A percentile compares a stretch with the other conserved stretches of the same genome.
Evolutionary conservation across 2,113 vertebrate species (phyloP).

Genomic region (Aphyosemion australe): DNA sequence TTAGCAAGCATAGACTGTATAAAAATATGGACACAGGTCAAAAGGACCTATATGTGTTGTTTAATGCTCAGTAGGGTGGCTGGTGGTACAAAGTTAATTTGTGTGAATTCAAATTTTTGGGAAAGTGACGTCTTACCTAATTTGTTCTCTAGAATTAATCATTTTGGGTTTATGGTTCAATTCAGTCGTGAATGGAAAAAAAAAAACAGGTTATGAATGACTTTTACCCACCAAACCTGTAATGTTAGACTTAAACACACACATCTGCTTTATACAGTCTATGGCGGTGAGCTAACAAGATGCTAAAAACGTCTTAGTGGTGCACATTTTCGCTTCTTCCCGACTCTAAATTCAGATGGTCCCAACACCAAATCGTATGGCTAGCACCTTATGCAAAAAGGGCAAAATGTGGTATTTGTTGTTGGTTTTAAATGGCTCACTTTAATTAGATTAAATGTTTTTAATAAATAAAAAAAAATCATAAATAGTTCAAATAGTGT

Average conservation of each 20-base stretch:
- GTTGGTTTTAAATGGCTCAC: not conserved
- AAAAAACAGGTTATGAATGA: not conserved
- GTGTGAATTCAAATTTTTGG: no score
- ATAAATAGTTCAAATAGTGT: no score
- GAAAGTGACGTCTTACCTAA: no score
- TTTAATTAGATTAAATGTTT: conserved; percentile 13
- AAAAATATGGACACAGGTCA: no score
- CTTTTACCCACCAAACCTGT: not conserved
- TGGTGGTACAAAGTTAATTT: no score
- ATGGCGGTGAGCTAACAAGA: conserved; percentile 17
- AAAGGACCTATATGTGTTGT: no score
- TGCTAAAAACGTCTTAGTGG: conserved; percentile 27
- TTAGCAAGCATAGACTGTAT: no score
- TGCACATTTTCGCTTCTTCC: conserved; percentile 4
- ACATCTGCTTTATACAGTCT: not conserved
- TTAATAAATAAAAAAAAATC: not conserved
- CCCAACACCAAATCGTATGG: conserved; percentile 5
- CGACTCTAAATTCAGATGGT: no score
- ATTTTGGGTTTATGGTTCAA: not conserved
- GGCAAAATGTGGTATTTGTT: conserved; percentile 2
- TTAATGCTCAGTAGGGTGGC: no score
- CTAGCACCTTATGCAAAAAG: not conserved
- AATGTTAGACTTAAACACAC: no score
- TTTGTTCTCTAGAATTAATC: no score
- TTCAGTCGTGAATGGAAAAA: not conserved